Conservation (phyloP, 2,888 invertebrate species). For the Megastigmus dorsalis region DNA sequence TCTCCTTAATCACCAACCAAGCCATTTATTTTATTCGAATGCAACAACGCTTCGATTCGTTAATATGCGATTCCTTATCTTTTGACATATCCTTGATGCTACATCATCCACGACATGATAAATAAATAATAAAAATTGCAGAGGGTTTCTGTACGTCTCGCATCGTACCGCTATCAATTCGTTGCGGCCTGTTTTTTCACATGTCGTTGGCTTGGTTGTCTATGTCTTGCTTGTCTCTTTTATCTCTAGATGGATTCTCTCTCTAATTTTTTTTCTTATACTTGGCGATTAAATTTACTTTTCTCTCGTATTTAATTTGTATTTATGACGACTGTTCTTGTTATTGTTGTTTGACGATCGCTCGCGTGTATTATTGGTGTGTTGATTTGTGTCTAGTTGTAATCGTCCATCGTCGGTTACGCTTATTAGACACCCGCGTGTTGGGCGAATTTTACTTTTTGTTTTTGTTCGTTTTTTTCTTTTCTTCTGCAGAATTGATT, state of each 20-base stretch:
- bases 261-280: conserved; percentile 17
- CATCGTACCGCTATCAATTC: conserved; percentile 10
- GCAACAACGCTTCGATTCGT: not conserved
- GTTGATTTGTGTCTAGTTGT: conserved; percentile 19
- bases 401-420: conserved; percentile 20
- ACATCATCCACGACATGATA: not conserved
- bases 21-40: not conserved
- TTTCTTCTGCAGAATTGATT: conserved; percentile 41
- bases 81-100: conserved; percentile 14
- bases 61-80: not conserved
- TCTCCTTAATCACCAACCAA: not conserved
- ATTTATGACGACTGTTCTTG: not conserved
- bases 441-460: conserved; percentile 26
- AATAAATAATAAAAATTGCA: conserved; percentile 42
- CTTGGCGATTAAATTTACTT: conserved; percentile 27
- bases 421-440: conserved; percentile 26
- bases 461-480: conserved; percentile 18
- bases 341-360: conserved; percentile 10
- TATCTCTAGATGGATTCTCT: conserved; percentile 3
- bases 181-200: not conserved
- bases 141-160: not conserved
- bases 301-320: conserved; percentile 24
- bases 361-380: conserved; percentile 4
- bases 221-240: not conserved
- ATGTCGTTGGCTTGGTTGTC: conserved; percentile 15